Evolutionary conservation across 2,888 invertebrate species (phyloP).

Genomic region (Electrophaes corylata): DNA sequence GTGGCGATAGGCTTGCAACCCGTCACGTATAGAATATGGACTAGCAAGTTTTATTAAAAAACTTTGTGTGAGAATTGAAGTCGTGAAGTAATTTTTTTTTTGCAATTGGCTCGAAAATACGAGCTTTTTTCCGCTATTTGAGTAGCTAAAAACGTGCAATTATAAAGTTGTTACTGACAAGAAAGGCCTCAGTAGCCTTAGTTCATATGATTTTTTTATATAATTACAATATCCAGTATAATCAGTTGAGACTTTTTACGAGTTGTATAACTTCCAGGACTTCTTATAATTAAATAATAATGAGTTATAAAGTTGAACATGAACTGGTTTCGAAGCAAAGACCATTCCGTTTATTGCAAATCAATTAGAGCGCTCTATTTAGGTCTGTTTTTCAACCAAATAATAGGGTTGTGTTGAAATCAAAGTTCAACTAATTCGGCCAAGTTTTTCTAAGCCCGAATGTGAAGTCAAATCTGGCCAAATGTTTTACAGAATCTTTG

Average conservation of each 20-base stretch:
- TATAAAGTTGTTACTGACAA: too few species aligned
- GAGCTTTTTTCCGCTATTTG: too few species aligned
- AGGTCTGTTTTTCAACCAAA: conserved; percentile 52
- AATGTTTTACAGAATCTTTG: neutral
- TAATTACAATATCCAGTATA: neutral
- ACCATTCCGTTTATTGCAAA: conserved; percentile 58
- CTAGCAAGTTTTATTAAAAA: too few species aligned
- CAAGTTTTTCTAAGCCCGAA: too few species aligned
- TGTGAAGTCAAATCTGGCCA: neutral
- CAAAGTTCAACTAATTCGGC: conserved; percentile 19
- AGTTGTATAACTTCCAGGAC: conserved; percentile 26
- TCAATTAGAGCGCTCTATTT: conserved; percentile 59
- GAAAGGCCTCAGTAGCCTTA: too few species aligned
- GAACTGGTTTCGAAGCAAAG: conserved; percentile 44
- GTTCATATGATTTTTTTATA: too few species aligned
- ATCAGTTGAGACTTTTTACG: neutral
- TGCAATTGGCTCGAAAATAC: too few species aligned
- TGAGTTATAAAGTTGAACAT: conserved; percentile 37
- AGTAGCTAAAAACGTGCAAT: too few species aligned
- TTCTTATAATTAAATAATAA: conserved; percentile 36
- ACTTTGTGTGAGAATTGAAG: too few species aligned
- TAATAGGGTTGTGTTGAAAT: conserved; percentile 10
- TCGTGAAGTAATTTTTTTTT: too few species aligned
- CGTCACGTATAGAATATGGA: too few species aligned
- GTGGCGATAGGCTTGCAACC: too few species aligned